Evolutionary conservation across 1,140 invertebrate genomes (phyloP), one percentile per base, ranked within the genome.

Genomic region (Myzus persicae): DNA sequence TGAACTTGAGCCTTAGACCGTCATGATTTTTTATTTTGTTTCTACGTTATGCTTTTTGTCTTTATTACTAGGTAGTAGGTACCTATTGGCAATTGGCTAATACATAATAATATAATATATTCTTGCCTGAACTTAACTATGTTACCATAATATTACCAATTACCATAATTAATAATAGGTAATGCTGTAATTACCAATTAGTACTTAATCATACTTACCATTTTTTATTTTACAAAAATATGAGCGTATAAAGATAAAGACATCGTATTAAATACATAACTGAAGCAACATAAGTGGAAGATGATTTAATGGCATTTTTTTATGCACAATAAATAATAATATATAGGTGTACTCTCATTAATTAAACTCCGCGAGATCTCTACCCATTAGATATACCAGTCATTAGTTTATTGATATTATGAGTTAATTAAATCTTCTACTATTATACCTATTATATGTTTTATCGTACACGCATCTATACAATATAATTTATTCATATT

Each of bases 201-300:
- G n/a, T n/a, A n/a, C n/a, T n/a, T 36, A 76, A 76, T 36, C 11
- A n/a, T 36, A 4, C 31, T 14, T 18, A n/a, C 59, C 14, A 36
- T 76, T 76, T 76, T 67, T 76, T 76, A 76, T 76, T n/a, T 76
- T 18, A 76, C n/a, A n/a, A 18, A 76, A n/a, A 76, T 76, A 76
- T 76, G n/a, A 76, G 5, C 31, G 4, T 18, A n/a, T 24, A n/a
- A 76, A n/a, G 4, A n/a, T 67, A 67, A 67, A 76, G 11, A n/a
- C 59, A 18, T n/a, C n/a, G 31, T 8, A 76, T 36, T 76, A 76
- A 36, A 76, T n/a, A 67, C 59, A n/a, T n/a, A n/a, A n/a, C 14
- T 18, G 31, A 18, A n/a, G 5, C 18, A 76, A n/a, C 7, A 76
- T 18, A 67, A 67, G 11, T 20, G 31, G 59, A 76, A 76, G 31